Evolutionary conservation across 2,888 invertebrate genomes (phyloP).

Genomic region (Netelia virgata): DNA sequence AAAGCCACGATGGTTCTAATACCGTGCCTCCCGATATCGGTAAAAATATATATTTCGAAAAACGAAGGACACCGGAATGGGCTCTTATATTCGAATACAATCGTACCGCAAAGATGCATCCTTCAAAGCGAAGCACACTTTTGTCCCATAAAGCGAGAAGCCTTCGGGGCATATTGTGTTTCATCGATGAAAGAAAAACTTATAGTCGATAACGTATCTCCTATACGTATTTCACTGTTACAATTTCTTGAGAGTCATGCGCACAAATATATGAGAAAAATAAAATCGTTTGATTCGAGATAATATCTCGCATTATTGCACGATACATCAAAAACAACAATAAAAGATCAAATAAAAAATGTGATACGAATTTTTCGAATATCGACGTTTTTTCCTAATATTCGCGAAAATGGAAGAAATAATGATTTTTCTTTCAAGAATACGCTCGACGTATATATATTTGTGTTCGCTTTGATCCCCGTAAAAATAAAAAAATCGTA

Average conservation of each 20-base stretch:
- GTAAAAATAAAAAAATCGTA: neutral
- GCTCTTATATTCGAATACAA: constrained; percentile 41
- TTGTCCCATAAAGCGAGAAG: constrained; percentile 19
- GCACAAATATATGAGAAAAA: constrained; percentile 10
- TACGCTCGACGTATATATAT: neutral
- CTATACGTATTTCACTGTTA: constrained; percentile 29
- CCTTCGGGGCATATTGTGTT: constrained; percentile 48
- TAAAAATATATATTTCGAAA: constrained; percentile 23
- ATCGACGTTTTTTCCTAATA: neutral
- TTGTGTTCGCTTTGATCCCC: neutral
- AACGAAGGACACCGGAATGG: constrained; percentile 47
- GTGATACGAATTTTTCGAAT: constrained; percentile 14
- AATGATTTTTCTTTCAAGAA: neutral
- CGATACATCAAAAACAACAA: neutral
- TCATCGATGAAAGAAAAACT: constrained; percentile 38
- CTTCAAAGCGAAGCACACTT: constrained; percentile 39
- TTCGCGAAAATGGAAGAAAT: neutral
- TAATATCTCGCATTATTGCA: constrained; percentile 21
- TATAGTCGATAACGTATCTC: constrained; percentile 45
- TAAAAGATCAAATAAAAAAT: neutral
- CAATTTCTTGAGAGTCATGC: constrained; percentile 13
- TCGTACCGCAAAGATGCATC: constrained; percentile 18
- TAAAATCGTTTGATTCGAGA: constrained; percentile 46
- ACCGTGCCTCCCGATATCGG: constrained; percentile 12
- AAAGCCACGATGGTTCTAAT: constrained; percentile 57